These are phyloP conservation scores for Peromyscus attwateri DNA, from an alignment of 2,797 vertebrate species.

Conservation along the genomic window DNA sequence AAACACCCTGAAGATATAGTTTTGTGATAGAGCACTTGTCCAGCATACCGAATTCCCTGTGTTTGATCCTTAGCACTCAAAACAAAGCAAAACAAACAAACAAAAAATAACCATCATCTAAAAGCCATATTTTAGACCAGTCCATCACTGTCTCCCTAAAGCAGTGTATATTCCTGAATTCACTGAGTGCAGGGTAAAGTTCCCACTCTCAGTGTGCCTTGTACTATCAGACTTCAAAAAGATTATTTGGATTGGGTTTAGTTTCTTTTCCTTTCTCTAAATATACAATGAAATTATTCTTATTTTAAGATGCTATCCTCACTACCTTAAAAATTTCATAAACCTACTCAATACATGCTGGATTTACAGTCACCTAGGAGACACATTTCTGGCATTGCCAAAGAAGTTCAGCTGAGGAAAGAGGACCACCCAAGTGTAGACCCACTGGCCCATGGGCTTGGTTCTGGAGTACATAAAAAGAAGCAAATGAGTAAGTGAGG, in stretches of 20 bases:
- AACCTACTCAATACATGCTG: not conserved
- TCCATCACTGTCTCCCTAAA: not conserved
- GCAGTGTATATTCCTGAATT: not conserved
- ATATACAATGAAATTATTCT: not conserved
- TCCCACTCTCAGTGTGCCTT: not conserved
- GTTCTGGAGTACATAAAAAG: not conserved
- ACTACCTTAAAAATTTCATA: not conserved
- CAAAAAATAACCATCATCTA: not conserved
- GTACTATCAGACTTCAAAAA: not conserved
- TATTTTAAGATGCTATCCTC: not conserved
- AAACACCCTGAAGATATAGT: not conserved
- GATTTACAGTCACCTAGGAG: not conserved
- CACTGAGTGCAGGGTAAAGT: not conserved
- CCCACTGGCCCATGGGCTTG: too few species aligned
- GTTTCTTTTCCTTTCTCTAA: constrained; percentile 35
- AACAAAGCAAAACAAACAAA: not conserved
- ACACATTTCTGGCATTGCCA: not conserved
- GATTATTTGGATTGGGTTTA: not conserved
- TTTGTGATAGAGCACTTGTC: not conserved
- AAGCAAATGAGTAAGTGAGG: too few species aligned
- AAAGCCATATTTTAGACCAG: not conserved
- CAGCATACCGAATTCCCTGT: not conserved
- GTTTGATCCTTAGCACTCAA: not conserved
- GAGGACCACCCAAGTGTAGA: not conserved
- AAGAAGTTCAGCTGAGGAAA: not conserved